Base-by-base conservation (phyloP, 2,888 invertebrate genomes). In the Dorcus hopei region DNA sequence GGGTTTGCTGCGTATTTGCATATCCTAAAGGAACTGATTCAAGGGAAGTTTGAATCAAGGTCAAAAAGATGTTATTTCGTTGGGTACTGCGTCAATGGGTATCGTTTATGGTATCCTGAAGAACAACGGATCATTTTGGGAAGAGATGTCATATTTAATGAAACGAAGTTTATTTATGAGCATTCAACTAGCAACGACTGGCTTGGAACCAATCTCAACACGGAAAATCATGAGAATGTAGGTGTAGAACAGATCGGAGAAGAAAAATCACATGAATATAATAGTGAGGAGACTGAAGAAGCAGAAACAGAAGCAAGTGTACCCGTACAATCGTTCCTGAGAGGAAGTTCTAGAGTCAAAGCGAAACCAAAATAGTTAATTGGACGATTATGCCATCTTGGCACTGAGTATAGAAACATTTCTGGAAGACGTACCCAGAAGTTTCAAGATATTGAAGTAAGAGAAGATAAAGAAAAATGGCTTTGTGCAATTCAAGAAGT, bases 381-480 rank as follows among this genome's bases (percentile, higher is more conserved):
- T 41, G 41, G 41, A 41, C n/a, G 9, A 9, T 6, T 41, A 41
- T 9, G 41, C n/a, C n/a, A 41, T 7, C 7, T 41, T 50, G 50
- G 50, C 38, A 11, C 1, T n/a, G 16, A 43, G 16, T 52, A 45
- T 45, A 33, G 33, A 33, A 1, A 42, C 42, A 43, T 52, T 33
- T 26, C 26, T 43, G 43, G 52, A 43, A 6, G 26, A 43, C 9
- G 52, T 52, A 6, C 43, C 52, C 43, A 52, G 38, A 52, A 39
- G 3, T 9, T 52, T 52, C n/a, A 52, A 41, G 52, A 52, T 3
- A 8, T 42, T 11, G 41, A 42, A 23, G 40, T 2, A 8, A 39
- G 41, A 14, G 23, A 40, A 6, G 52, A 52, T 16, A 41, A 41
- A 11, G 16, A 52, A 19, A 1, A 52, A 40, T 53, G 53, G 53